phyloP scores from a whole-genome alignment of 2,797 vertebrate genomes.

The Melanotaenia pygmaea region DNA sequence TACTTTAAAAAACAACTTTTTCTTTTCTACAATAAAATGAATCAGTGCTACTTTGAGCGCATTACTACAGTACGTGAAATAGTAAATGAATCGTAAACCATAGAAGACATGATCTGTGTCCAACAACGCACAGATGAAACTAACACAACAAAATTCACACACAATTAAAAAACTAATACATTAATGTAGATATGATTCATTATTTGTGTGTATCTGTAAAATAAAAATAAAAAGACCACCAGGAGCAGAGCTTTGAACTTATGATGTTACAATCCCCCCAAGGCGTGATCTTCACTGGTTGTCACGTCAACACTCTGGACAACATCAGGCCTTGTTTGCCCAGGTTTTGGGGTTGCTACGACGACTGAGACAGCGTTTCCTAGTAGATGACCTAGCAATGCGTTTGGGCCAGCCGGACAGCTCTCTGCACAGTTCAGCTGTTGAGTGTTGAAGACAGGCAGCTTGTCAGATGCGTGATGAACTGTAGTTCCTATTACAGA shows the following conservation, averaged over 20 bases:
- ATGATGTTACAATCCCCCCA: constrained; percentile 52
- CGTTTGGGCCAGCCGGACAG: constrained; percentile 84
- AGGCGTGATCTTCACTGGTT: constrained; percentile 36
- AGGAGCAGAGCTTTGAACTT: constrained; percentile 63
- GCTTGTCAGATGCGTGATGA: not conserved
- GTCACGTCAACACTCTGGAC: constrained; percentile 25
- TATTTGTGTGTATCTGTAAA: constrained; percentile 24
- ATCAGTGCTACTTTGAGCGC: constrained; percentile 60
- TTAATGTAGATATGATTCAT: constrained; percentile 61
- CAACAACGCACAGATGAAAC: constrained; percentile 45
- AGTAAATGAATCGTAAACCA: constrained; percentile 56
- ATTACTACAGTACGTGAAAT: constrained; percentile 54
- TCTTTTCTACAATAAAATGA: constrained; percentile 43
- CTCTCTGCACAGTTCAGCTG: constrained; percentile 85
- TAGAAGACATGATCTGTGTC: constrained; percentile 62
- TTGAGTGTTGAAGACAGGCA: constrained; percentile 5
- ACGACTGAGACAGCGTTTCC: constrained; percentile 74
- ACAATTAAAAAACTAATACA: constrained; percentile 56
- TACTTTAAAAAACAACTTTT: constrained; percentile 37
- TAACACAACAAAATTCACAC: constrained; percentile 47
- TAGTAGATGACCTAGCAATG: constrained; percentile 75
- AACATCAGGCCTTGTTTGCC: constrained; percentile 73
- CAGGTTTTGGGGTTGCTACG: constrained; percentile 75
- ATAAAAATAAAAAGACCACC: constrained; percentile 25
- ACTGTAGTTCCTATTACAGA: not conserved